Percentiles rank a stretch among this genome's conserved stretches.
Conservation (phyloP, 2,113 vertebrate genomes). For the Corythaixoides concolor region DNA sequence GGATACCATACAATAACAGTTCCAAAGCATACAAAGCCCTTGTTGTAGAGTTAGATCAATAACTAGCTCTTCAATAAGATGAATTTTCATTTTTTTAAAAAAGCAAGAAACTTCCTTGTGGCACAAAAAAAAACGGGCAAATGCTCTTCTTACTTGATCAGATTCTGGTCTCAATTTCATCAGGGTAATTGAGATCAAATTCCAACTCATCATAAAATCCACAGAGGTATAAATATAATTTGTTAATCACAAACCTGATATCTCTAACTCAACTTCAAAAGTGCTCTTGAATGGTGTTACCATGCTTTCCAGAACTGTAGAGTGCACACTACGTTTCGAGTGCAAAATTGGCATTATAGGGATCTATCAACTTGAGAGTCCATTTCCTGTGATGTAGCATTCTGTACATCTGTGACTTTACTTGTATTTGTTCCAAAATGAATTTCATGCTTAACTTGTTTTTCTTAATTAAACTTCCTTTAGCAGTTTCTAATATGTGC, state of each 20-base stretch:
- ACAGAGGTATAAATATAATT: constrained; percentile 17
- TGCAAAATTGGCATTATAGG: neutral
- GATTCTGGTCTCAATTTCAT: neutral
- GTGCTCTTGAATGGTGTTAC: constrained; percentile 5
- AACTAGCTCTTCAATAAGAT: neutral
- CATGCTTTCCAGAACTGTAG: neutral
- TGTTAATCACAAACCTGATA: constrained; percentile 1
- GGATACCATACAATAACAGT: neutral
- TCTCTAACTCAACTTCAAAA: neutral
- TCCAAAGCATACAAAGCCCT: neutral
- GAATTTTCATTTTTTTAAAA: too few species aligned
- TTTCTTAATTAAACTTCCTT: constrained; percentile 81
- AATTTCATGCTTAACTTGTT: constrained; percentile 80
- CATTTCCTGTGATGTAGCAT: constrained; percentile 48
- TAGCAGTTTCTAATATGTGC: constrained; percentile 68
- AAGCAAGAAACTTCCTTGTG: neutral
- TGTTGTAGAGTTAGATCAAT: constrained; percentile 5
- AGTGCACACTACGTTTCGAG: constrained; percentile 10
- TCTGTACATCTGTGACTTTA: constrained; percentile 61
- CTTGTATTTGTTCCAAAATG: constrained; percentile 68
- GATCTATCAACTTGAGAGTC: constrained; percentile 34
- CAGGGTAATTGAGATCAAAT: constrained; percentile 20
- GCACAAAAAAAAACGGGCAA: neutral
- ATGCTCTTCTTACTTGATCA: neutral
- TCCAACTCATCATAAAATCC: constrained; percentile 1